Evolutionary conservation across 2,888 invertebrate species (phyloP).

Genomic region (Lymantria dispar): DNA sequence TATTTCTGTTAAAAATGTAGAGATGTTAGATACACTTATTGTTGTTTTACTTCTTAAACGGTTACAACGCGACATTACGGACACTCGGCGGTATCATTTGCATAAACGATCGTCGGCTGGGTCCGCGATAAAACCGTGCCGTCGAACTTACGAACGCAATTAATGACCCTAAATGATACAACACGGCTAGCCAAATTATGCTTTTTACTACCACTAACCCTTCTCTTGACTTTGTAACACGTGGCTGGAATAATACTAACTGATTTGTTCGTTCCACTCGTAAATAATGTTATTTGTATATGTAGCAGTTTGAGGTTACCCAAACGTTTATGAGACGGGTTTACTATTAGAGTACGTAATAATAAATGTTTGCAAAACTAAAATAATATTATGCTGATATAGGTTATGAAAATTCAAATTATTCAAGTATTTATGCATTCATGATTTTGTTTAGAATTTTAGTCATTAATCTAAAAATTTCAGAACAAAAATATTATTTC

Average conservation of each 20-base stretch:
- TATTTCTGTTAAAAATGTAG: conserved; percentile 20
- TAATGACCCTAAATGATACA: conserved; percentile 74
- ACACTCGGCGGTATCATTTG: conserved; percentile 74
- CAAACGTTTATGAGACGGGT: neutral
- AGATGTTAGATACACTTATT: conserved; percentile 58
- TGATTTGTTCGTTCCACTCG: conserved; percentile 1
- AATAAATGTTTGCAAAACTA: neutral
- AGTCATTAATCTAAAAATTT: neutral
- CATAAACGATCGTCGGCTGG: conserved; percentile 68
- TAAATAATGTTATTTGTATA: neutral
- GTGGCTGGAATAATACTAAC: conserved; percentile 6
- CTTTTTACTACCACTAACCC: conserved; percentile 53
- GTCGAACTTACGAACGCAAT: conserved; percentile 73
- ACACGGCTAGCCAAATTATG: conserved; percentile 52
- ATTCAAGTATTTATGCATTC: neutral
- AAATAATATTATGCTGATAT: no score
- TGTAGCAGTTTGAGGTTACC: neutral
- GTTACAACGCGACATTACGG: conserved; percentile 72
- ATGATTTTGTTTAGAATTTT: no score
- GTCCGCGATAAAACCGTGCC: conserved; percentile 63
- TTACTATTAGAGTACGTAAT: neutral
- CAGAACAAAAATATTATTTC: conserved; percentile 21
- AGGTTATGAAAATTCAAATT: no score
- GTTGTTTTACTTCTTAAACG: conserved; percentile 80
- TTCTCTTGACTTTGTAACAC: conserved; percentile 14